Base-by-base conservation (phyloP, 2,888 invertebrate genomes). In the Agonopterix heracliana region DNA sequence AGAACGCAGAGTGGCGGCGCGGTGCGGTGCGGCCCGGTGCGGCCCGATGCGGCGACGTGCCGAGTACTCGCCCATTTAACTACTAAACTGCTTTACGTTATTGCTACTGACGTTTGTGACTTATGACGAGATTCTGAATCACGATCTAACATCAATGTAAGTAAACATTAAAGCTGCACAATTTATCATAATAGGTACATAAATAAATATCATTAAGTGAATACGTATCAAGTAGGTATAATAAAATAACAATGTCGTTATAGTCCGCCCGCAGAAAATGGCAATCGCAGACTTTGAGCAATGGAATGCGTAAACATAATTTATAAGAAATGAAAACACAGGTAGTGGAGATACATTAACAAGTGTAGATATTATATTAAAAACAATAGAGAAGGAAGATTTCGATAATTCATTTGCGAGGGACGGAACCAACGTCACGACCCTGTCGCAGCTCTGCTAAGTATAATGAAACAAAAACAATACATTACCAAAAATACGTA, bases 71-170 rank as follows among this genome's bases (percentile, higher is more conserved):
- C 56, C 51, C 53, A 62, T 26, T 66, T 70, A 72, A 67, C 74
- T 76, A 77, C 76, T 78, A 78, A 63, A 75, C 81, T 78, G 81
- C 66, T 77, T 73, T 74, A 80, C 75, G 72, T 76, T 82, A 86
- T 85, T 84, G 83, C 87, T 88, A 86, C 86, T 83, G 81, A 84
- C 81, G 66, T 81, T 87, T 88, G 88, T 87, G 87, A 88, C 87
- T 85, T 86, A 86, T 83, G 84, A 87, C 87, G 86, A 87, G 88
- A 88, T 87, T 87, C 87, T 81, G 83, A 87, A 88, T 86, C 87
- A 87, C 87, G 87, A 83, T 79, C 86, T 87, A 87, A 86, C 76
- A 84, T 84, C 83, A 82, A 82, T 85, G 85, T 85, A 87, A 84
- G 84, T 84, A 82, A 83, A 85, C 81, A 87, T 88, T 88, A 88